Evolutionary conservation across 2,113 vertebrate species (phyloP), one percentile per base, ranked within the genome.

Genomic region (Sylvia atricapilla): DNA sequence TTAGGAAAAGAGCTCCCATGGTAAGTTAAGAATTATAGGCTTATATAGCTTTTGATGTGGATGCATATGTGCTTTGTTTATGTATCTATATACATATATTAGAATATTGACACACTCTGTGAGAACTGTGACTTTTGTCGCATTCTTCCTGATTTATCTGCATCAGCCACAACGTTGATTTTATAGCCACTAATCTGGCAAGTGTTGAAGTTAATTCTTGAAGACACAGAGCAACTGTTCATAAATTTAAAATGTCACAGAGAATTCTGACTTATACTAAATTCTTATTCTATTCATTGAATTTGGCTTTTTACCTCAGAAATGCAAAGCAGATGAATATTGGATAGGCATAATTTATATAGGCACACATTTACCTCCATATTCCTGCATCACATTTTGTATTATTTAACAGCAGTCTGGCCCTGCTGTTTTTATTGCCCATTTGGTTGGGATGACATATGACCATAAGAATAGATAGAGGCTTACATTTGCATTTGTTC

Each of bases 401-500:
- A 91, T 96, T 97, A 95, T 95, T 97, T 97, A 97, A 90, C 66
- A 91, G 77, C 28, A 90, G 37, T 64, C 46, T 84, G 43, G 80
- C 83, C 84, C 87, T 84, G 92, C 94, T 96, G 87, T 91, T 96
- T 97, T 97, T 97, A 97, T 96, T 89, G 89, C 70, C 87, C 87
- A 94, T 30, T 97, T 96, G 88, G 56, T 89, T 91, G 83, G 69
- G 86, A 95, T 81, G 72, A 94, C 88, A 81, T 92, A 93, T 88
- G 84, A 93, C 67, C 39, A 8, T 87, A 85, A 95, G 68, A 89
- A 93, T 55, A 93, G 66, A 87, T 59, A 96, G 76, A 90, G 17
- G 46, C 60, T 95, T 91, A 37, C 27, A 92, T 89, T 97, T 96
- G 67, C 84, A 88, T 91, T 95, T 72, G 25, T 91, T 95, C 63